phyloP scores from a whole-genome alignment of 1,140 invertebrate genomes.

The Neodiprion lecontei region DNA sequence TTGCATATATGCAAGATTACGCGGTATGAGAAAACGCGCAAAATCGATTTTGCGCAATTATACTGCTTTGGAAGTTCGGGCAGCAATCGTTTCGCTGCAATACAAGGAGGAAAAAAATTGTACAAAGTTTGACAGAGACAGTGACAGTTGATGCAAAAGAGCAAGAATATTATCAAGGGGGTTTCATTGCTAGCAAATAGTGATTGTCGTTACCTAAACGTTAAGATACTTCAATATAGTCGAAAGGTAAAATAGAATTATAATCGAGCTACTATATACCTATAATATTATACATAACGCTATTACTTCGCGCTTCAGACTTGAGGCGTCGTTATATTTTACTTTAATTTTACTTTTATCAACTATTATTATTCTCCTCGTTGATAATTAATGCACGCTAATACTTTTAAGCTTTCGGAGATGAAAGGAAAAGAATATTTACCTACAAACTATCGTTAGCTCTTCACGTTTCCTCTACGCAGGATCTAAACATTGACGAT shows the following conservation, averaged over 20 bases:
- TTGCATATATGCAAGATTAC: too few species aligned
- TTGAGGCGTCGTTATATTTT: not conserved
- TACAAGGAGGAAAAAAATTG: too few species aligned
- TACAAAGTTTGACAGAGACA: too few species aligned
- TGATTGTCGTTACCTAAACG: conserved; percentile 4
- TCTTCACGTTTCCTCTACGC: not conserved
- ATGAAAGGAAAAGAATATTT: not conserved
- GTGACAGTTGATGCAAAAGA: not conserved
- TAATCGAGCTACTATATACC: not conserved
- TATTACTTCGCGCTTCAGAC: too few species aligned
- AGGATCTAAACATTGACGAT: not conserved
- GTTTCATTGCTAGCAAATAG: not conserved
- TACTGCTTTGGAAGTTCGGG: too few species aligned
- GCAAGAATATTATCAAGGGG: not conserved
- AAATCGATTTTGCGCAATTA: too few species aligned
- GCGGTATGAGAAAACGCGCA: too few species aligned
- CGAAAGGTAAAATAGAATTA: not conserved
- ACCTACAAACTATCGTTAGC: not conserved
- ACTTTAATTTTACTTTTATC: not conserved
- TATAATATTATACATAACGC: not conserved
- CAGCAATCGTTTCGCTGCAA: too few species aligned
- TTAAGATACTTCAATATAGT: not conserved
- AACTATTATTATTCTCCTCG: too few species aligned
- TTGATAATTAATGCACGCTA: not conserved
- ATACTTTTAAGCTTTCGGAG: not conserved